phyloP scores from a whole-genome alignment of 1,140 invertebrate genomes.

The Nephotettix cincticeps region DNA sequence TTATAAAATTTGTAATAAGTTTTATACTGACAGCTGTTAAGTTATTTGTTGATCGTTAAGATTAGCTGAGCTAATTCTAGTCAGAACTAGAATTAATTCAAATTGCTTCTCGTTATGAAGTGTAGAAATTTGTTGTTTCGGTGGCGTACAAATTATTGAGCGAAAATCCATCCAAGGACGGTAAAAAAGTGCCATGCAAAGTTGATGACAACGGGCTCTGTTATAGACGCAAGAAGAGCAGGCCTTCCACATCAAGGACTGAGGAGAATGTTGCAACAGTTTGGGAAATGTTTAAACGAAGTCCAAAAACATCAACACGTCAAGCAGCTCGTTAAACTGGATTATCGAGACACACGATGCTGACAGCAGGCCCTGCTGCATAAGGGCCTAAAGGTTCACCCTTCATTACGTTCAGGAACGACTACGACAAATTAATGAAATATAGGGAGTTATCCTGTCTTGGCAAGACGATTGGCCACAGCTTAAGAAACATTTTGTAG shows the following conservation, averaged over 20 bases:
- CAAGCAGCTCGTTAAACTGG: not conserved
- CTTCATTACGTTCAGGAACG: not conserved
- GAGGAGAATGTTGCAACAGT: not conserved
- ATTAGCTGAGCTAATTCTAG: not conserved
- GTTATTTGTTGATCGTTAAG: no score
- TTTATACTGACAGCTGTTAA: no score
- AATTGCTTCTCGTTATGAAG: not conserved
- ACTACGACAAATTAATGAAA: not conserved
- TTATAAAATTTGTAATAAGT: no score
- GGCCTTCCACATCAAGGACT: not conserved
- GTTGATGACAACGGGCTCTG: not conserved
- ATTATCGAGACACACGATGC: not conserved
- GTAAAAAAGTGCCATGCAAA: not conserved
- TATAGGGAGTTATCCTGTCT: not conserved
- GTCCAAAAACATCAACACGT: not conserved
- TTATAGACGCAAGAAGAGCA: not conserved
- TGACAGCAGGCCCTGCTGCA: no score
- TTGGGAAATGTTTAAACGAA: not conserved
- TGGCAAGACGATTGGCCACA: not conserved
- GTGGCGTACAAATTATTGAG: not conserved
- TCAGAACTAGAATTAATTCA: not conserved
- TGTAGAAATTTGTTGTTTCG: not conserved
- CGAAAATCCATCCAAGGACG: no score
- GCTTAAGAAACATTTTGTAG: not conserved
- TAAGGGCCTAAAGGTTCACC: not conserved